A percentile compares a stretch with the other conserved stretches of the same genome.
These are phyloP conservation scores for Nothoprocta pentlandii DNA, from an alignment of 2,113 vertebrate species.

Conservation along the genomic window DNA sequence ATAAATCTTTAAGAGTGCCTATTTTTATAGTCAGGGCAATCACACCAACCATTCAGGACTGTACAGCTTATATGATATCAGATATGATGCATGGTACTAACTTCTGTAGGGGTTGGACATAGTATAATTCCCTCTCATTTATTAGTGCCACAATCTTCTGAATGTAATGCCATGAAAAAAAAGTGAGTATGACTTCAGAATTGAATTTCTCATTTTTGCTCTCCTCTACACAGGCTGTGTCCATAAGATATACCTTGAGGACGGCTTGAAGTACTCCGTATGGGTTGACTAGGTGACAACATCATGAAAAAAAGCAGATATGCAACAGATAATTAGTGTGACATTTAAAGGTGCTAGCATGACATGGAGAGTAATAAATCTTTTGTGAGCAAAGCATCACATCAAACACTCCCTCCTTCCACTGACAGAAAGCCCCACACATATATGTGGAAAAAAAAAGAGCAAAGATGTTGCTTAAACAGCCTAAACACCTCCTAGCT, in stretches of 20 bases:
- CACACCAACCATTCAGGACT: accelerated
- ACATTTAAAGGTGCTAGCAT: background rate
- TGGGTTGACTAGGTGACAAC: background rate
- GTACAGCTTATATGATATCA: background rate
- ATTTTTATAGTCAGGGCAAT: background rate
- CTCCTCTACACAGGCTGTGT: background rate
- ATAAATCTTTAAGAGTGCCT: background rate
- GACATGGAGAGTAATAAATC: background rate
- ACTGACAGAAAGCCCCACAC: background rate
- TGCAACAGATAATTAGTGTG: accelerated
- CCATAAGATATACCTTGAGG: background rate
- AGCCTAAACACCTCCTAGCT: background rate
- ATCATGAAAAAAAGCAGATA: background rate
- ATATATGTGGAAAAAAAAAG: background rate
- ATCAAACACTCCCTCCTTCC: background rate
- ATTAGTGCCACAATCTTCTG: background rate
- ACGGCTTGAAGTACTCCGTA: background rate
- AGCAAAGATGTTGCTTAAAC: background rate
- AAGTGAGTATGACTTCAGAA: background rate
- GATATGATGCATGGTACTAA: accelerated
- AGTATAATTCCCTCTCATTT: background rate
- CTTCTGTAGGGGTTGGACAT: background rate
- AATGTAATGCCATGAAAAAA: background rate
- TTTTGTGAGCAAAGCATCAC: background rate
- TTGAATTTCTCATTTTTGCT: background rate